Evolutionary conservation across 2,888 invertebrate genomes (phyloP), one percentile per base, ranked within the genome.

Genomic region (Creontiades dilutus): DNA sequence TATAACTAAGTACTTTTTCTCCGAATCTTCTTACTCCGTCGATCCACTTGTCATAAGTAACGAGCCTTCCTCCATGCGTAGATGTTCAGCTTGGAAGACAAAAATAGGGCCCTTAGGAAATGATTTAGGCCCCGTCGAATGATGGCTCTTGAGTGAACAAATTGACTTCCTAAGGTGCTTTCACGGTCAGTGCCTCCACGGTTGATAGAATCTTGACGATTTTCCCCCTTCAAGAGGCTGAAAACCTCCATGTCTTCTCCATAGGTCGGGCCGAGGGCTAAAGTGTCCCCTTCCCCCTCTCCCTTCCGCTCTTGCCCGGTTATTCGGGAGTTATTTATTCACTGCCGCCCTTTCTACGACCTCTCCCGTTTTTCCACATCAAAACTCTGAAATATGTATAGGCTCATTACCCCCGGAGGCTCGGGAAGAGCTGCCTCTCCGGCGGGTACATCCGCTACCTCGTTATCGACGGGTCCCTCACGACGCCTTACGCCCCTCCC

Each of bases 321-420:
- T 37, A 37, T 37, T 37, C 37, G 37, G 37, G 37, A 52, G 52
- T 52, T 68, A 68, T 68, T 68, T 68, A 68, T 68, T 68, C 68
- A 68, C 68, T 27, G 9, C 68, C 68, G 23, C 68, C 23, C 27
- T 23, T 68, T 68, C 13, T 13, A 4, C 19, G 61, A 19, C 68
- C 68, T 9, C 9, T 13, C 68, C 3, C 68, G 9, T 68, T 68
- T 68, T 68, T 23, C 37, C 16, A 61, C 61, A 16, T 12, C 5
- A 19, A 80, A 47, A 80, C 46, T 19, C 78, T 80, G 78, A 80
- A 80, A 80, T 80, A 80, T 80, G 78, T 80, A 80, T 80, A 47
- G 46, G 16, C 78, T 80, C 78, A 80, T 80, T 80, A 80, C 37
- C 47, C 78, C 47, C 1, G 75, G n/a, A 52, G 52, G 52, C 57